Percentiles rank a stretch among this genome's conserved stretches.
phyloP scores from a whole-genome alignment of 2,113 vertebrate species.

The Callopanchax toddi region DNA sequence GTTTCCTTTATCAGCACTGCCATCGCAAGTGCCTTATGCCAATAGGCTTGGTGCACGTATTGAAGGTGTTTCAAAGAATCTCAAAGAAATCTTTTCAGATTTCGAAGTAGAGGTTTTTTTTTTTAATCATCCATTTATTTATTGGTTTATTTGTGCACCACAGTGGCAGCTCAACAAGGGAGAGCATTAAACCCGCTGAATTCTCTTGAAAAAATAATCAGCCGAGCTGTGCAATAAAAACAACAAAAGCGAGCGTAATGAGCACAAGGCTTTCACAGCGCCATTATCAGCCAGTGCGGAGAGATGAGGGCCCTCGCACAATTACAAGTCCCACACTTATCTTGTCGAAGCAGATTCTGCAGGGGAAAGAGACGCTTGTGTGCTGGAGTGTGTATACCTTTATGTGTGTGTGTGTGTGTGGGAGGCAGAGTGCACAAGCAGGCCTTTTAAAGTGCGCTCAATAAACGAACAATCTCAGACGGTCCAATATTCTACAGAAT shows the following conservation, averaged over 20 bases:
- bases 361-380: slow-evolving; percentile 31
- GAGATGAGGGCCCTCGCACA: slow-evolving; percentile 70
- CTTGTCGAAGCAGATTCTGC: slow-evolving; percentile 72
- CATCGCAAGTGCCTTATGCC: slow-evolving; percentile 26
- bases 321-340: slow-evolving; percentile 75
- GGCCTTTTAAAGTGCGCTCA: slow-evolving; percentile 39
- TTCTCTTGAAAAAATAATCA: slow-evolving; percentile 69
- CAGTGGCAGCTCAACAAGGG: slow-evolving; percentile 39
- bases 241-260: slow-evolving; percentile 69
- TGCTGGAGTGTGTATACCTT: slow-evolving; percentile 16
- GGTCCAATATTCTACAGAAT: slow-evolving; percentile 25
- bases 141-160: slow-evolving; percentile 41
- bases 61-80: slow-evolving; percentile 21
- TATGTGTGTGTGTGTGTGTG: slow-evolving; percentile 10
- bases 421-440: slow-evolving; percentile 14
- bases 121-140: slow-evolving; percentile 42
- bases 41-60: slow-evolving; percentile 33
- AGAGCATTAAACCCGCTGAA: slow-evolving; percentile 58
- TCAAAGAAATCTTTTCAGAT: slow-evolving; percentile 16
- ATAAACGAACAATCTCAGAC: slow-evolving; percentile 47
- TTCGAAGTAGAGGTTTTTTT: slow-evolving; percentile 17
- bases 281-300: slow-evolving; percentile 65
- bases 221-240: slow-evolving; percentile 61
- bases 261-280: slow-evolving; percentile 63
- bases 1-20: slow-evolving; percentile 35